These are phyloP conservation scores for Lepidochrysops patricia DNA, from an alignment of 2,888 invertebrate species.

Conservation along the genomic window DNA sequence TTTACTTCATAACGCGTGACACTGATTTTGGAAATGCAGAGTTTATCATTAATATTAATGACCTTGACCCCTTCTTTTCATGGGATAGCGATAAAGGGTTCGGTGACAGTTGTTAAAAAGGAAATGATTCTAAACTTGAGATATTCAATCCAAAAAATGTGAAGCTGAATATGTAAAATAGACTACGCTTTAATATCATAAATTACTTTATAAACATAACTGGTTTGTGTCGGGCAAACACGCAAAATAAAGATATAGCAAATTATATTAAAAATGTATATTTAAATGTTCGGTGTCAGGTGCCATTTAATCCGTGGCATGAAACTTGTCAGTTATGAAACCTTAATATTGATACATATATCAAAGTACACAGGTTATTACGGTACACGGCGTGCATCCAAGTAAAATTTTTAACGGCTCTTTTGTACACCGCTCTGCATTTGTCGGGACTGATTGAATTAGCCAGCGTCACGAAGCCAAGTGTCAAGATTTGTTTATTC, in stretches of 20 bases:
- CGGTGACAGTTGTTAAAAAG: neutral
- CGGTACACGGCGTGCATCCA: conserved; percentile 23
- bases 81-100: neutral
- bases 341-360: conserved; percentile 19
- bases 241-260: neutral
- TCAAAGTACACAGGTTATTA: conserved; percentile 25
- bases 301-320: neutral
- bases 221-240: neutral
- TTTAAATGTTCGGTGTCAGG: conserved; percentile 1
- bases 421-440: conserved; percentile 27
- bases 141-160: neutral
- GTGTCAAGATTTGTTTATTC: conserved; percentile 51
- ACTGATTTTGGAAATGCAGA: neutral
- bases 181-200: neutral
- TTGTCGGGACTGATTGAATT: conserved; percentile 43
- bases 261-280: neutral
- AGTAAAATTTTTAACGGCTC: conserved; percentile 24
- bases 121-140: neutral
- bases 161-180: neutral
- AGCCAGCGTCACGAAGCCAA: conserved; percentile 39
- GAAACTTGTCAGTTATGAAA: conserved; percentile 18
- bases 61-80: neutral
- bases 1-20: neutral
- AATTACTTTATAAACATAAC: neutral
- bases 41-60: neutral